phyloP scores from a whole-genome alignment of 2,113 vertebrate genomes.

The Myiopsitta monachus region DNA sequence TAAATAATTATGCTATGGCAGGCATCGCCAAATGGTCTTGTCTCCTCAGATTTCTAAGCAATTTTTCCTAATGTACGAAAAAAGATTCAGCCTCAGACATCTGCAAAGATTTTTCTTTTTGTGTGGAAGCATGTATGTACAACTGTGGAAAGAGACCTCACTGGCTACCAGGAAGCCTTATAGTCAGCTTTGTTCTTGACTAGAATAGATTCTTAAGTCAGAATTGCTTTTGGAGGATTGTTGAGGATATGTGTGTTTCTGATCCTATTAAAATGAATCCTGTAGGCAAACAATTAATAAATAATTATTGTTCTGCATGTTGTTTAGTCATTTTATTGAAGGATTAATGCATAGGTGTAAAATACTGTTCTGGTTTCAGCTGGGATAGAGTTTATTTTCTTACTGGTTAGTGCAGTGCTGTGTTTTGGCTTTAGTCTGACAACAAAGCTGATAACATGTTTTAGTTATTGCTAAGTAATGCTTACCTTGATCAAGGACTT shows the following conservation, averaged over 20 bases:
- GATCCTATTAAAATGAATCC: not conserved
- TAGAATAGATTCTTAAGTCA: not conserved
- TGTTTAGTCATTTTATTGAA: not conserved
- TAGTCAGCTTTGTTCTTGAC: not conserved
- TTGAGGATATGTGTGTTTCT: not conserved
- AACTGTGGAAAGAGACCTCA: not conserved
- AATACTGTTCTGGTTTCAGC: not conserved
- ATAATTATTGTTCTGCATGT: not conserved
- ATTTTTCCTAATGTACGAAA: not conserved
- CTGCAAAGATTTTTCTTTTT: not conserved
- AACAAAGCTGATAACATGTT: not conserved
- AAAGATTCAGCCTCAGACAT: not conserved
- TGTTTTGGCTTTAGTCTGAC: not conserved
- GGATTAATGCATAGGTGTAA: not conserved
- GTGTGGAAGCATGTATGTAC: not conserved
- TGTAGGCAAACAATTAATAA: not conserved
- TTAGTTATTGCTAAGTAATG: not conserved
- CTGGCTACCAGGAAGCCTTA: not conserved
- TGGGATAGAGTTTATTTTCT: not conserved
- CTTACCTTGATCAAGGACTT: not conserved
- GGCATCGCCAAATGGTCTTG: not conserved
- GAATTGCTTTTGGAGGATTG: not conserved
- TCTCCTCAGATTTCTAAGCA: not conserved
- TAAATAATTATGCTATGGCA: conserved; percentile 1
- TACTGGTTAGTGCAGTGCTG: not conserved